Conservation (phyloP, 2,113 vertebrate genomes). For the Cyrtonyx montezumae region DNA sequence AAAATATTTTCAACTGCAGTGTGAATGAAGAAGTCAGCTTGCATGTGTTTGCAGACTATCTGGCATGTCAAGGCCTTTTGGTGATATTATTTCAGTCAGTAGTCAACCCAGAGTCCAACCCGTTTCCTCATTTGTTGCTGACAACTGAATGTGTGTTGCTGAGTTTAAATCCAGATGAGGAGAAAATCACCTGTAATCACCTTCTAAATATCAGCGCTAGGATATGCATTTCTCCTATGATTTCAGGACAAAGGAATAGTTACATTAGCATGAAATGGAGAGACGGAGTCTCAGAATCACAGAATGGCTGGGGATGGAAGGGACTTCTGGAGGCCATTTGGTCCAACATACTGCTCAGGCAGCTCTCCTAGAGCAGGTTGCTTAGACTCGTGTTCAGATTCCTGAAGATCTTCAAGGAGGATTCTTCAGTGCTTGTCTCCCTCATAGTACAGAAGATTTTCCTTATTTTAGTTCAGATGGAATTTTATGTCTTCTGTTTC, state of each 20-base stretch:
- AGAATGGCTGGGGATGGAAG: background rate
- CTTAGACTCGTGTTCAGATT: background rate
- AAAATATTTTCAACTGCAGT: background rate
- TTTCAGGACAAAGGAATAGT: background rate
- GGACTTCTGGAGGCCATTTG: background rate
- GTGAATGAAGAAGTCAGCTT: rapidly evolving
- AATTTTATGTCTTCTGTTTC: background rate
- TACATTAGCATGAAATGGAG: background rate
- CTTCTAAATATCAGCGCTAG: background rate
- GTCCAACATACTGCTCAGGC: background rate
- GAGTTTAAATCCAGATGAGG: background rate
- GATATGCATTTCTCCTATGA: background rate
- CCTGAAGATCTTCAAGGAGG: background rate
- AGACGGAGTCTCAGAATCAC: background rate
- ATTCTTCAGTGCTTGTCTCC: background rate
- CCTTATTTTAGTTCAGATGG: background rate
- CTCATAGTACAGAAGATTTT: background rate
- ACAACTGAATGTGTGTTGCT: background rate
- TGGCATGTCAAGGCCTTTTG: background rate
- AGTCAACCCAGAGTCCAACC: background rate
- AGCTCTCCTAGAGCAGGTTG: background rate
- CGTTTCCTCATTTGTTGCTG: background rate
- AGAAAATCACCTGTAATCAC: background rate
- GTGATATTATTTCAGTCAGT: background rate
- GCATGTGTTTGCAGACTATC: background rate